These are phyloP conservation scores for Sebastes trivittatus DNA, from an alignment of 2,797 vertebrate genomes.

Conservation along the genomic window DNA sequence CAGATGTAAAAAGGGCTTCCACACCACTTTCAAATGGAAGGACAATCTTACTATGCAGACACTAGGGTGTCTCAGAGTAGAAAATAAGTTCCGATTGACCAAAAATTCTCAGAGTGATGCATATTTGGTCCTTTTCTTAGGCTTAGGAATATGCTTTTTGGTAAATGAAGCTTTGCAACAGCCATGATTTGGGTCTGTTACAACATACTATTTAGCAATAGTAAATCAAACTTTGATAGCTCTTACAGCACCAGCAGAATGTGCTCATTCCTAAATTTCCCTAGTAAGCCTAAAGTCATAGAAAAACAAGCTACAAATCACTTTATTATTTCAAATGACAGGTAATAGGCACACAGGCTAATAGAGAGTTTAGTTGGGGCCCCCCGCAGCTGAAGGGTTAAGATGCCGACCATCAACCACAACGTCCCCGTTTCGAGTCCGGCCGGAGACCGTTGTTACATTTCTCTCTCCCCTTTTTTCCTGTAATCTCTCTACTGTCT, in stretches of 20 bases:
- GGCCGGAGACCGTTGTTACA: no score
- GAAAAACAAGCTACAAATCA: neutral
- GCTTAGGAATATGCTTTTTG: neutral
- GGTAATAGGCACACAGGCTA: no score
- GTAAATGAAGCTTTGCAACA: neutral
- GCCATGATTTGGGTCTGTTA: neutral
- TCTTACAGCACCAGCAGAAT: neutral
- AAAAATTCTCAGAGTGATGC: no score
- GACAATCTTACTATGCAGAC: neutral
- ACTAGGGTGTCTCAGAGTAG: neutral
- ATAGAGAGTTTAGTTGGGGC: no score
- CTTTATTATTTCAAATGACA: neutral
- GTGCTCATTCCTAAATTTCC: neutral
- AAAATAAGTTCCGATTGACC: neutral
- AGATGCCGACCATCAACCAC: no score
- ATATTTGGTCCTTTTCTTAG: neutral
- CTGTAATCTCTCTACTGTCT: no score
- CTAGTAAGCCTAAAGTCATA: neutral
- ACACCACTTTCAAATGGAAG: neutral
- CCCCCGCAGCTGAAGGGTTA: no score
- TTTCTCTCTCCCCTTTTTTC: no score
- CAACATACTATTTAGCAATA: neutral
- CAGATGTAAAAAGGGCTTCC: neutral
- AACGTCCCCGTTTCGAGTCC: no score
- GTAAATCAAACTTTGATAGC: neutral